phyloP scores from a whole-genome alignment of 2,797 vertebrate genomes.

The Poeciliopsis gracilis region DNA sequence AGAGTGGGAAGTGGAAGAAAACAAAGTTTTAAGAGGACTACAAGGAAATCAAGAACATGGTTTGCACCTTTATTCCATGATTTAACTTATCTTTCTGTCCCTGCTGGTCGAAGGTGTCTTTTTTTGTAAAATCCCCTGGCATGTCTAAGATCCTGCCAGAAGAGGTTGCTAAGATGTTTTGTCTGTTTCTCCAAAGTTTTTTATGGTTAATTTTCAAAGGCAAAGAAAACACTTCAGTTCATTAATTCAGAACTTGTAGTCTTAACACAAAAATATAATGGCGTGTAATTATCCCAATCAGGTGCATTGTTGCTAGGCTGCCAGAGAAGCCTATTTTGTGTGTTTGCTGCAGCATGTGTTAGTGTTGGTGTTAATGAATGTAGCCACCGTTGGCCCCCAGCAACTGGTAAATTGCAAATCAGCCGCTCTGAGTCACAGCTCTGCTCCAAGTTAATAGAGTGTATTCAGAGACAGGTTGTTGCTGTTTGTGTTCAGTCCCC shows the following conservation, averaged over 20 bases:
- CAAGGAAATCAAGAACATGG: neutral
- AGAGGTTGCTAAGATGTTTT: neutral
- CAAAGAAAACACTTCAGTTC: constrained; percentile 10
- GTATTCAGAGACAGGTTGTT: constrained; percentile 50
- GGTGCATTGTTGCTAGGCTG: constrained; percentile 46
- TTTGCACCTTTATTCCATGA: neutral
- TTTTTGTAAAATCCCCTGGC: neutral
- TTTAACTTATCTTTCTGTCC: neutral
- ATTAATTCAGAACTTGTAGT: constrained; percentile 34
- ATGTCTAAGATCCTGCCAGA: neutral
- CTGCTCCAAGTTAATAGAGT: constrained; percentile 41
- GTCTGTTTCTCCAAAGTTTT: constrained; percentile 2
- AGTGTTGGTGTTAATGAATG: constrained; percentile 16
- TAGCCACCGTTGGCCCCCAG: constrained; percentile 36
- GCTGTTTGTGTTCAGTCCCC: constrained; percentile 38
- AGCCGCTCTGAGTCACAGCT: constrained; percentile 44
- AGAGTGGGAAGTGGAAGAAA: neutral
- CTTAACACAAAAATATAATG: constrained; percentile 33
- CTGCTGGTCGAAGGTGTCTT: neutral
- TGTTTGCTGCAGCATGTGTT: constrained; percentile 13
- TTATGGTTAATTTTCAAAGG: neutral
- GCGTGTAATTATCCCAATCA: constrained; percentile 50
- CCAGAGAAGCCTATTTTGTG: constrained; percentile 28
- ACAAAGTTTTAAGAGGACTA: neutral
- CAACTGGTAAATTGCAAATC: constrained; percentile 45